A percentile compares a stretch with the other conserved stretches of the same genome.
These are phyloP conservation scores for Betta splendens DNA, from an alignment of 2,797 vertebrate species.

Conservation along the genomic window DNA sequence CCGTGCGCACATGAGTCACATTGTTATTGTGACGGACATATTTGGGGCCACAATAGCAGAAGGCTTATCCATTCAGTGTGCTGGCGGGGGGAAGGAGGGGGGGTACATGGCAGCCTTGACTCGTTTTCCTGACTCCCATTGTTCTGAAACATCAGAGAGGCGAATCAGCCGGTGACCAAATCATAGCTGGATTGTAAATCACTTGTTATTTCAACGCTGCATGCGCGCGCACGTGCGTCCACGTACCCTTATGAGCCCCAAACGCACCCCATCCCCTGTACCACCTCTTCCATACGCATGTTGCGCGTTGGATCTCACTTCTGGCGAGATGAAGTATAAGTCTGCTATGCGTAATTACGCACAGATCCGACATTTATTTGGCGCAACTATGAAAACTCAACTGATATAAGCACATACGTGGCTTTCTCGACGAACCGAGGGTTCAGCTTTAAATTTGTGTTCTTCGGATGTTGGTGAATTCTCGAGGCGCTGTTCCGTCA, in stretches of 20 bases:
- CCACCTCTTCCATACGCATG: no score
- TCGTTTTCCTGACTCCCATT: constrained; percentile 71
- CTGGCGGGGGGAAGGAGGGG: background rate
- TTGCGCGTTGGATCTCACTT: no score
- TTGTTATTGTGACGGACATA: constrained; percentile 38
- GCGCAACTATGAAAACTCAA: no score
- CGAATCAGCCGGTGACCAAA: constrained; percentile 48
- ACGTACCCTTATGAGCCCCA: constrained; percentile 1
- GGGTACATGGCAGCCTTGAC: constrained; percentile 61
- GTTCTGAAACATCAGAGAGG: constrained; percentile 72
- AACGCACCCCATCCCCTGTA: background rate
- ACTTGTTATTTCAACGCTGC: constrained; percentile 68
- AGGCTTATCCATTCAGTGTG: constrained; percentile 28
- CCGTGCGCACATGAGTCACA: constrained; percentile 46
- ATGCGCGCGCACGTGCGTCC: constrained; percentile 24
- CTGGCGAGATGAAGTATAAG: no score
- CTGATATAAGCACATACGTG: no score
- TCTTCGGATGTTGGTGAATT: background rate
- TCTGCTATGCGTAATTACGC: no score
- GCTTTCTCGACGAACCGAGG: background rate
- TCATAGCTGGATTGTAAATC: constrained; percentile 46
- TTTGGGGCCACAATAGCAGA: constrained; percentile 41
- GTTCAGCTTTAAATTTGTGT: background rate
- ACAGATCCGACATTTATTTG: no score
- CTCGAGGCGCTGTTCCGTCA: background rate